phyloP scores from a whole-genome alignment of 2,797 vertebrate species.

The Crocodylus rhombifer region DNA sequence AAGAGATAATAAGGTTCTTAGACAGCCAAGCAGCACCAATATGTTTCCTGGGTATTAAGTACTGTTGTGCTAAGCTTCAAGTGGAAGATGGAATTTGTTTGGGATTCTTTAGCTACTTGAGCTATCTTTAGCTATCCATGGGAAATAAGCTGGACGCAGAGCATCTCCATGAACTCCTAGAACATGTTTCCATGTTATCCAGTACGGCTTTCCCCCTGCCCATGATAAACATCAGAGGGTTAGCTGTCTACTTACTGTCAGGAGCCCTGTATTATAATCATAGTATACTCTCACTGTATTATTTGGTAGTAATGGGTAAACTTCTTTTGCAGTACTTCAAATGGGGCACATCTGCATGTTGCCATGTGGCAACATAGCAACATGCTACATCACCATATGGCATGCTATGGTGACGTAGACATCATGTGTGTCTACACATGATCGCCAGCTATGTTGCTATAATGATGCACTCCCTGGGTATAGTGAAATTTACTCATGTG shows the following conservation, averaged over 20 bases:
- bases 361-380: too few species aligned
- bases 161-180: neutral
- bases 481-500: too few species aligned
- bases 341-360: neutral
- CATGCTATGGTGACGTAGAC: too few species aligned
- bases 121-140: neutral
- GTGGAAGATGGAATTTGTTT: neutral
- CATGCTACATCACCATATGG: too few species aligned
- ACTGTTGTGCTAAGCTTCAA: neutral
- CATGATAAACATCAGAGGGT: neutral
- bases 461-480: too few species aligned
- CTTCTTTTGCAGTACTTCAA: neutral
- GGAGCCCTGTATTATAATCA: neutral
- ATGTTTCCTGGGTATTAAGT: neutral
- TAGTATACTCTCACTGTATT: neutral
- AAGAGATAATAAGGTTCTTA: neutral
- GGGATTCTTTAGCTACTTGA: neutral
- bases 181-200: neutral
- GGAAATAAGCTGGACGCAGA: neutral
- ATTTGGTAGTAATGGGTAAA: neutral
- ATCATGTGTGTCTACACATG: too few species aligned
- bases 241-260: neutral
- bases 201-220: neutral
- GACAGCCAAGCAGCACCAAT: neutral
- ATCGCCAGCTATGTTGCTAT: too few species aligned